Evolutionary conservation across 1,140 invertebrate genomes (phyloP).

Genomic region (Littorina saxatilis): DNA sequence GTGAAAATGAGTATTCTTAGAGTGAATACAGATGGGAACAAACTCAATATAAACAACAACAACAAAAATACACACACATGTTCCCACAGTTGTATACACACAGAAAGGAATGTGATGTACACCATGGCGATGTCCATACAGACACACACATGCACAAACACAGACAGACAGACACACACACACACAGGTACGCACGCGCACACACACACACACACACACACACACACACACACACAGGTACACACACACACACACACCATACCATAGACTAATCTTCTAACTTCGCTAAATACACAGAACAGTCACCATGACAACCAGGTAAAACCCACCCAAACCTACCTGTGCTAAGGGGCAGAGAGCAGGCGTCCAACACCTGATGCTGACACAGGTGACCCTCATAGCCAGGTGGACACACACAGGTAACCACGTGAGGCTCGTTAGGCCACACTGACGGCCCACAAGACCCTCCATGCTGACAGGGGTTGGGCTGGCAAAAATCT

Average conservation of each 20-base stretch:
- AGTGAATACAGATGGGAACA: too few relatives aligned
- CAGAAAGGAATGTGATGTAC: neutral
- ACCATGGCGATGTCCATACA: too few relatives aligned
- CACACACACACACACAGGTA: neutral
- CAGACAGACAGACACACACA: constrained; percentile 16
- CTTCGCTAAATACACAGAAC: too few relatives aligned
- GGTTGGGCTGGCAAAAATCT: constrained; percentile 68
- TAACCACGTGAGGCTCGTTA: constrained; percentile 58
- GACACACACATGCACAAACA: neutral
- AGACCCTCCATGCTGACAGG: constrained; percentile 64
- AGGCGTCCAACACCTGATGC: constrained; percentile 55
- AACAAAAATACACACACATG: neutral
- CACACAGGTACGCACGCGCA: neutral
- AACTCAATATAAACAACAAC: too few relatives aligned
- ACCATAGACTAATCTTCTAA: too few relatives aligned
- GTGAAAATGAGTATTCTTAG: too few relatives aligned
- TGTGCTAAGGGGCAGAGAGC: constrained; percentile 57
- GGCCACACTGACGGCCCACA: constrained; percentile 62
- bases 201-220: constrained; percentile 13
- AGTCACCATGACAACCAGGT: neutral
- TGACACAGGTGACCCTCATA: constrained; percentile 64
- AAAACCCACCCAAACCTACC: constrained; percentile 44
- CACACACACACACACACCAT: neutral
- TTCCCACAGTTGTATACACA: neutral
- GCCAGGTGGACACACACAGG: constrained; percentile 63